Base-by-base conservation (phyloP, 37 sponge, comb jelly and placozoan species). In the Aphrocallistes beatrix region DNA sequence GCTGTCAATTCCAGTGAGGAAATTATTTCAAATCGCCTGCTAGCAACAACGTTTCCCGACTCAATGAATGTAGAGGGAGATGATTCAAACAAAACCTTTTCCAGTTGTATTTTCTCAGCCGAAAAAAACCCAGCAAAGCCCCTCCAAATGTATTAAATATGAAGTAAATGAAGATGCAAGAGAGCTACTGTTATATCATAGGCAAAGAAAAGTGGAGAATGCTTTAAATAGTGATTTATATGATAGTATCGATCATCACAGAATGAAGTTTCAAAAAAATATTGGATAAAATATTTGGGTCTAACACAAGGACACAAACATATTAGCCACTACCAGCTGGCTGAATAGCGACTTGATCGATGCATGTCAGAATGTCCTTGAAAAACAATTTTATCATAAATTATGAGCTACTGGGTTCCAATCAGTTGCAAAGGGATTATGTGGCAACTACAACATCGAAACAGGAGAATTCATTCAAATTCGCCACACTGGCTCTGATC, bases 351-450 rank as follows among this genome's bases (percentile, higher is more conserved):
- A 1, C 0, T 48, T 84, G 1, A 84, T 84, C 47, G 37, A 50
- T 84, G 51, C 85, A 36, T 49, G 50, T 42, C 85, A 84, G 51
- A 84, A 21, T 36, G 47, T 36, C 50, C 85, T 84, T 0, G 19
- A 49, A 21, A 23, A 84, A 25, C 85, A 47, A 45, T 48, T 84
- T 84, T 49, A n/a, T n/a, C n/a, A n/a, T n/a, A n/a, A n/a, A n/a
- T n/a, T n/a, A n/a, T n/a, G 85, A 49, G 17, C 47, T 1, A 30
- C 82, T 42, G 87, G 87, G 13, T 69, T 86, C 40, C 87, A 86
- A 32, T 51, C 81, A 81, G 87, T 83, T 9, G n/a, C 39, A 10
- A 51, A 30, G 37, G 87, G 87, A 9, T 38, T 82, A 60, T 83
- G 83, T 23, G 83, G 82, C 83, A 82, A 45, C 51, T 87, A 51